Base-by-base conservation (phyloP, 35 echinoderm and acorn worm genomes). In the Heliocidaris tuberculata region DNA sequence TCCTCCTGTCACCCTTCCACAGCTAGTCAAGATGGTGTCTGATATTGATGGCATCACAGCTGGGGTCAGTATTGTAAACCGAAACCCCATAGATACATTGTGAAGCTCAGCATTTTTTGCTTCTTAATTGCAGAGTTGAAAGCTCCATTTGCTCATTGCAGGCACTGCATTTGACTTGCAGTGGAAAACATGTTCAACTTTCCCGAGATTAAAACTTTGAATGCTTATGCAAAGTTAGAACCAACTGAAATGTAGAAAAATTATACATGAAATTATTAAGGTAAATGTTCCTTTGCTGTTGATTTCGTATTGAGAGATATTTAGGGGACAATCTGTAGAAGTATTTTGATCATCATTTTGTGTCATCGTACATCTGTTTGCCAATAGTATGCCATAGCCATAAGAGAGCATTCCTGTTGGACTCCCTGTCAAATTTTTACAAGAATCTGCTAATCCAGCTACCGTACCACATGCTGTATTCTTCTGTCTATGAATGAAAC, bases 21-120 rank as follows among this genome's bases (percentile, higher is more conserved):
- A 99, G 91, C 93, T 99, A 48, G 94, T 99, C 48, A 87, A 92
- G 49, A 95, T 99, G 24, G 97, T 97, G 6, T 93, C 96, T 49
- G 98, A 99, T 87, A 88, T 99, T 88, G 98, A 99, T 94, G 71
- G 49, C 19, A 47, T 95, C 32, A 95, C 78, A 59, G 54, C 90
- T 60, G 87, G 95, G 96, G 90, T 96, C 15, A 94, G 90, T 95
- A 48, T 32, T 32, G 9, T 32, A 31, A 2, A 52, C n/a, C n/a
- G n/a, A n/a, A n/a, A n/a, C n/a, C n/a, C n/a, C n/a, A n/a, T n/a
- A n/a, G n/a, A n/a, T n/a, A n/a, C n/a, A n/a, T n/a, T n/a, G n/a
- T n/a, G n/a, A n/a, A n/a, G n/a, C n/a, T n/a, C n/a, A n/a, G n/a
- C 35, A 42, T 42, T 42, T 42, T 42, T 42, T 42, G 35, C 35